A percentile compares a stretch with the other conserved stretches of the same genome.
Evolutionary conservation across 1,140 invertebrate species (phyloP).

Genomic region (Steinernema feltiae): DNA sequence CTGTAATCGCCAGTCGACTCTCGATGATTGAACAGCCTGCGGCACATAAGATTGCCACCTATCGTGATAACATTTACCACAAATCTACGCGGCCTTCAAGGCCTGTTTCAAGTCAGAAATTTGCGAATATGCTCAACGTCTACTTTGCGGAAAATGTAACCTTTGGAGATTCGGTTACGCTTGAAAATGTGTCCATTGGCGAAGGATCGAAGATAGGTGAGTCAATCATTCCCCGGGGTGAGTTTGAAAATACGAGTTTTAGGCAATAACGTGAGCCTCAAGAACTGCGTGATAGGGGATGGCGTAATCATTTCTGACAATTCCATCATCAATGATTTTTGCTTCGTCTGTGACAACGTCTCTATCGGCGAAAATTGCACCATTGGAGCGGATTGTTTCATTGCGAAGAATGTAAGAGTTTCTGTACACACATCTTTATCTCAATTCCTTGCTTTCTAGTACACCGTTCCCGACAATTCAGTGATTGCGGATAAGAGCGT

Average conservation of each 20-base stretch:
- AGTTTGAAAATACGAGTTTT: neutral
- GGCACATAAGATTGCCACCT: neutral
- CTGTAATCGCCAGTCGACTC: neutral
- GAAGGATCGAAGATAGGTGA: neutral
- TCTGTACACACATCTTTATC: neutral
- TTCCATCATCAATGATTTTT: neutral
- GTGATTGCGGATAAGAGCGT: neutral
- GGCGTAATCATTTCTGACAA: neutral
- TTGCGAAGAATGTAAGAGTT: neutral
- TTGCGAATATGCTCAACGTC: neutral
- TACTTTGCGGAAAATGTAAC: neutral
- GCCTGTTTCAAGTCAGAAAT: neutral
- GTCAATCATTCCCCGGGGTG: neutral
- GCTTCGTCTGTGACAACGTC: neutral
- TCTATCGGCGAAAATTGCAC: neutral
- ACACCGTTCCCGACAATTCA: neutral
- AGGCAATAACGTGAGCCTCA: neutral
- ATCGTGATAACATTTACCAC: neutral
- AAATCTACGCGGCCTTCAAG: neutral
- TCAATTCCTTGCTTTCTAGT: neutral
- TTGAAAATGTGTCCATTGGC: neutral
- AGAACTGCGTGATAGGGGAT: neutral
- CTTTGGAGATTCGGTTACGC: neutral
- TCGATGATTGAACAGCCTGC: neutral
- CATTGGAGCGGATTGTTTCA: neutral